Evolutionary conservation across 2,797 vertebrate species (phyloP).

Genomic region (Acanthis flammea): DNA sequence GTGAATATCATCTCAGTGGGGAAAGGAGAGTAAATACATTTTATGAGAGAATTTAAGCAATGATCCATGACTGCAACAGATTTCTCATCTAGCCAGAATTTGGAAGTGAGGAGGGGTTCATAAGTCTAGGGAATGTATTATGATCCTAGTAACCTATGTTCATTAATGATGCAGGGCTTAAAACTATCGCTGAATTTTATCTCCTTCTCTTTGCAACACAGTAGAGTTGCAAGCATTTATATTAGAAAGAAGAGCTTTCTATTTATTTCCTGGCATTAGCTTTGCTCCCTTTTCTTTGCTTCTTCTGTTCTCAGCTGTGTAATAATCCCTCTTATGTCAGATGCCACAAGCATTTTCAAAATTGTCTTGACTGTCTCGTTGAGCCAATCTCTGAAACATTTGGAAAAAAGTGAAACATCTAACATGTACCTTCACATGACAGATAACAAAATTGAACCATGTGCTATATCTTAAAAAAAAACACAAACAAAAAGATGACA

Average conservation of each 20-base stretch:
- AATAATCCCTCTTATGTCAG: background rate
- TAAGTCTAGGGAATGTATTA: background rate
- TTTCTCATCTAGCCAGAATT: background rate
- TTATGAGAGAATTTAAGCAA: background rate
- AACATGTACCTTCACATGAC: background rate
- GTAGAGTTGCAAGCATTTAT: background rate
- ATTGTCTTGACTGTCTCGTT: background rate
- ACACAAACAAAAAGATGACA: background rate
- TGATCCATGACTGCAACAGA: background rate
- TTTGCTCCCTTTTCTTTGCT: background rate
- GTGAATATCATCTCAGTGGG: background rate
- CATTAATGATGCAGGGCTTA: background rate
- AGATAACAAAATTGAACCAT: background rate
- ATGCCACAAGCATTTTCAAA: background rate
- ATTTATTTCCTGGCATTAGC: background rate
- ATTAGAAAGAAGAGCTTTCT: background rate
- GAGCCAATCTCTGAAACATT: background rate
- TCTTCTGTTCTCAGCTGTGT: background rate
- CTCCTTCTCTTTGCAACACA: background rate
- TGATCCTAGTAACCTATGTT: background rate
- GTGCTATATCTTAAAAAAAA: background rate
- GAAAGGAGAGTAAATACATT: background rate
- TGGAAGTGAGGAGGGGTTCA: background rate
- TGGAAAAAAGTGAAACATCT: background rate
- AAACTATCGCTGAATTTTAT: background rate